Conservation (phyloP, 2,797 vertebrate species). For the Dendrocincla tyrannina region DNA sequence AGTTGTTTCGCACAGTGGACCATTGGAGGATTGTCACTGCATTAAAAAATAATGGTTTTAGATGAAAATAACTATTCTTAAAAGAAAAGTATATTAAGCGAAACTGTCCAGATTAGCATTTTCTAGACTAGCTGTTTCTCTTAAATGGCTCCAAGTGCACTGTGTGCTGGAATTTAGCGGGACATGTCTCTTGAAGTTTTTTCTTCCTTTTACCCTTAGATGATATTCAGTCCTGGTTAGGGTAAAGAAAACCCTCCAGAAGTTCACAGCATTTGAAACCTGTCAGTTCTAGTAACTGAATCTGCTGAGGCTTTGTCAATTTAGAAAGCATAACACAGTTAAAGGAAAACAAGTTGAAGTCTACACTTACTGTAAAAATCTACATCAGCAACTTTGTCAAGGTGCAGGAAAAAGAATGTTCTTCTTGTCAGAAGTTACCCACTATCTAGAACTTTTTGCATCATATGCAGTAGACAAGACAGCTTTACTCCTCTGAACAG, state of each 20-base stretch:
- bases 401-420: background rate
- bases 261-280: background rate
- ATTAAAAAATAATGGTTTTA: background rate
- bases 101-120: background rate
- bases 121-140: background rate
- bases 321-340: background rate
- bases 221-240: background rate
- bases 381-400: background rate
- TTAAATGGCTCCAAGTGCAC: background rate
- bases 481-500: background rate
- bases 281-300: background rate
- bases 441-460: background rate
- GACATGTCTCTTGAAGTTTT: background rate
- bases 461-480: background rate
- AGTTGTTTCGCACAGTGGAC: background rate
- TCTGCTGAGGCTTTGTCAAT: background rate
- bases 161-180: background rate
- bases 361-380: background rate
- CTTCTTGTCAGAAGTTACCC: background rate
- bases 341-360: background rate
- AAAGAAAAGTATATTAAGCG: background rate
- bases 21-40: background rate
- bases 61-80: background rate
- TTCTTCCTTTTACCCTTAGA: background rate
- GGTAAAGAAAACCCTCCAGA: constrained; percentile 1